These are phyloP conservation scores for Setophaga coronata DNA, from an alignment of 2,113 vertebrate species.

Conservation along the genomic window DNA sequence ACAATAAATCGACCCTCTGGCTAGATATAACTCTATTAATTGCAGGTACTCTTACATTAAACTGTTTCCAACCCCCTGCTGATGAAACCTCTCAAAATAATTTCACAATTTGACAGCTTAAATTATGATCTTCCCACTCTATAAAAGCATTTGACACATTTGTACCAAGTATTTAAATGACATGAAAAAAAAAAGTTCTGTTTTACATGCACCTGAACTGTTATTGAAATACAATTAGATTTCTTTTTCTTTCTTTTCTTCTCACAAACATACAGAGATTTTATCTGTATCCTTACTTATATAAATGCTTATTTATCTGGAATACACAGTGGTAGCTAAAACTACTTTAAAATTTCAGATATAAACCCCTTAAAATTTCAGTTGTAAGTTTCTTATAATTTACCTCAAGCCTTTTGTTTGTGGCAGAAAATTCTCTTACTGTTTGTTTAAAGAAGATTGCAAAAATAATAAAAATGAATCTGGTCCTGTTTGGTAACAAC, in stretches of 20 bases:
- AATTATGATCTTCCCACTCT: neutral
- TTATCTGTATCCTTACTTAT: neutral
- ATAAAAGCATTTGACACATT: neutral
- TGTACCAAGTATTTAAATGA: neutral
- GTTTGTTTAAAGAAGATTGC: neutral
- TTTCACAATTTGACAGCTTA: slow-evolving; percentile 30
- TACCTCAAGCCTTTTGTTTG: neutral
- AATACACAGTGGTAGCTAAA: neutral
- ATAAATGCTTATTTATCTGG: neutral
- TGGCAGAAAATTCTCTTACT: neutral
- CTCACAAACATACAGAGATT: neutral
- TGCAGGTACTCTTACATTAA: neutral
- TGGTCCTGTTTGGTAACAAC: neutral
- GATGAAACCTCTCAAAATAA: slow-evolving; percentile 38
- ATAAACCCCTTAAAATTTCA: neutral
- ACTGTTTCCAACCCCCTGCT: slow-evolving; percentile 10
- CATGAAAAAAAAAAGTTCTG: neutral
- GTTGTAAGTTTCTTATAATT: neutral
- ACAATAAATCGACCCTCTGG: slow-evolving; percentile 2
- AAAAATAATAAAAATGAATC: neutral
- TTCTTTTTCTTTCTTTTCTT: neutral
- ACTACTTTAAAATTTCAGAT: neutral
- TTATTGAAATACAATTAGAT: neutral
- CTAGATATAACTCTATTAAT: slow-evolving; percentile 23
- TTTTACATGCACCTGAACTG: neutral